These are phyloP conservation scores for Quiscalus mexicanus DNA, from an alignment of 2,113 vertebrate species.

Conservation along the genomic window DNA sequence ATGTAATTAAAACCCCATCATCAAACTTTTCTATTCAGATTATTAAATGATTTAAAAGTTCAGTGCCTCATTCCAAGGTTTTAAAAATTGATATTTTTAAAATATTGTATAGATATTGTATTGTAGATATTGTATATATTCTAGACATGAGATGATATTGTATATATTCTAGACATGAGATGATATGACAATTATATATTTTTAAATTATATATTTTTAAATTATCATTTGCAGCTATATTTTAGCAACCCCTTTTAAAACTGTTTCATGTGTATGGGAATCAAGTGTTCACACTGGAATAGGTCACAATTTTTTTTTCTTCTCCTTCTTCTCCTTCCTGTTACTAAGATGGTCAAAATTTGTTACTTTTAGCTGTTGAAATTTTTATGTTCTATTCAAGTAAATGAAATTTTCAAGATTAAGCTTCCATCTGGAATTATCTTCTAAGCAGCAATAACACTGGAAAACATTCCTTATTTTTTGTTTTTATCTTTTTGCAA, in stretches of 20 bases:
- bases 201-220: not conserved
- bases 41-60: not conserved
- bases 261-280: not conserved
- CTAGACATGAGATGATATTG: not conserved
- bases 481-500: not conserved
- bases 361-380: not conserved
- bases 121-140: not conserved
- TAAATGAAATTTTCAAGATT: not conserved
- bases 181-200: not conserved
- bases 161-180: not conserved
- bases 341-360: not conserved
- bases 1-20: not conserved
- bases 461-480: not conserved
- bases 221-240: not conserved
- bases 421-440: not conserved
- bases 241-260: not conserved
- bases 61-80: not conserved
- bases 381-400: not conserved
- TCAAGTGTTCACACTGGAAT: not conserved
- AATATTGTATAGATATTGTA: too few species aligned
- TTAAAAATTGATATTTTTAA: not conserved
- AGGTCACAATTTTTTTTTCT: too few species aligned
- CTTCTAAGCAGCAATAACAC: not conserved
- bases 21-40: not conserved
- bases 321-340: not conserved